Evolutionary conservation across 1,140 invertebrate species (phyloP), one percentile per base, ranked within the genome.

Genomic region (Rhopalosiphum padi): DNA sequence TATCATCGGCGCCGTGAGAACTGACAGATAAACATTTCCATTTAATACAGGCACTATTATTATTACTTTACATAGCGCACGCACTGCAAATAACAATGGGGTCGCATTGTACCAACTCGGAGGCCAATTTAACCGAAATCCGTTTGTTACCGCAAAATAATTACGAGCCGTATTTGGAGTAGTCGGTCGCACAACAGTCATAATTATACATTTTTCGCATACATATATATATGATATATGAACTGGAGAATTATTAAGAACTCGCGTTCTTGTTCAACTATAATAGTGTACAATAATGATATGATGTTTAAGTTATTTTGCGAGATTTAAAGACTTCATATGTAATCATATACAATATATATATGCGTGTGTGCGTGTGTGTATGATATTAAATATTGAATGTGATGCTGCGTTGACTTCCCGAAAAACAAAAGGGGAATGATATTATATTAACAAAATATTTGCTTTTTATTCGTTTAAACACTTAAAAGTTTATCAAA

Each of bases 1-100:
- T 91, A 48, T 91, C 68, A 51, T 51, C 68, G 60, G 46, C 90
- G 68, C 43, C 90, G 90, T 91, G 90, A 91, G 90, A 91, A 91
- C 68, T 46, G 68, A 77, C 90, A 91, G 68, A 91, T 51, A 91
- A 91, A 91, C 60, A 68, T 43, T 83, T 91, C 60, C 35, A 77
- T 86, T 46, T 46, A 51, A 51, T 51, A 88, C n/a, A 77, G 60
- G 48, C 46, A 9, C 48, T 51, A 35, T 77, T 35, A 85, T 85
- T 85, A 43, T 86, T 86, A 30, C 23, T 55, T 23, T 53, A 53
- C 48, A 35, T 25, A 89, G 35, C 25, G 43, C 35, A 53, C n/a
- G 2, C 43, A 83, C 30, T 77, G 43, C 41, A 83, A n/a, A 35
- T 60, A 91, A 91, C 90, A 91, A 91, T 48, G 43, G n/a, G 77